Conservation (phyloP, 1,140 invertebrate species). For the Macrostomum lignano region DNA sequence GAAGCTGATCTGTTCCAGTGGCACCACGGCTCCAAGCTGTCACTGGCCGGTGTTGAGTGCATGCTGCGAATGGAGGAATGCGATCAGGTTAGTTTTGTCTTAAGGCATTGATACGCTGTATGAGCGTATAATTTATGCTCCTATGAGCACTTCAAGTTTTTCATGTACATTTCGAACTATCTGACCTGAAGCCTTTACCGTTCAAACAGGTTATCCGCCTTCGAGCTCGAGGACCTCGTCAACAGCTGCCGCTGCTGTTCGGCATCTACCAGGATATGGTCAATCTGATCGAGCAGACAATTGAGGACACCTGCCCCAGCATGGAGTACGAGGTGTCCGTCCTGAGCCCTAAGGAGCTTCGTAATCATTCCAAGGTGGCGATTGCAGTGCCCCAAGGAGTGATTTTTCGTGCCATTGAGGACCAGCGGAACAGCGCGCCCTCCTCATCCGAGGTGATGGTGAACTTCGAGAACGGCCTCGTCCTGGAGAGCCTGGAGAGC, state of each 20-base stretch:
- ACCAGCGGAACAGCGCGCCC: not conserved
- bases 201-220: too few species aligned
- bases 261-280: slow-evolving; percentile 46
- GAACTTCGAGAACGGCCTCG: slow-evolving; percentile 31
- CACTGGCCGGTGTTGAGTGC: slow-evolving; percentile 40
- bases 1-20: slow-evolving; percentile 44
- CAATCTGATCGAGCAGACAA: slow-evolving; percentile 37
- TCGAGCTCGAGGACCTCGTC: slow-evolving; percentile 33
- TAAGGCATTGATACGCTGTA: too few species aligned
- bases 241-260: slow-evolving; percentile 27
- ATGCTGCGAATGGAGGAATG: slow-evolving; percentile 40
- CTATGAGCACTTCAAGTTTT: too few species aligned
- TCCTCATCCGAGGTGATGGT: not conserved
- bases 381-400: too few species aligned
- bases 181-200: too few species aligned
- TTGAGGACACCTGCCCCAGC: slow-evolving; percentile 38
- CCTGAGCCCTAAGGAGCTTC: slow-evolving; percentile 34
- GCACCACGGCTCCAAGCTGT: slow-evolving; percentile 47
- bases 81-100: slow-evolving; percentile 18
- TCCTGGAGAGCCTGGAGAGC: slow-evolving; percentile 37
- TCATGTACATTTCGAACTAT: too few species aligned
- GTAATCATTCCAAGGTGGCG: not conserved
- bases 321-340: slow-evolving; percentile 37
- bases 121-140: too few species aligned
- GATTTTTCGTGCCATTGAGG: too few species aligned